Evolutionary conservation across 2,888 invertebrate genomes (phyloP), one percentile per base, ranked within the genome.

Genomic region (Entomobrya multifasciata): DNA sequence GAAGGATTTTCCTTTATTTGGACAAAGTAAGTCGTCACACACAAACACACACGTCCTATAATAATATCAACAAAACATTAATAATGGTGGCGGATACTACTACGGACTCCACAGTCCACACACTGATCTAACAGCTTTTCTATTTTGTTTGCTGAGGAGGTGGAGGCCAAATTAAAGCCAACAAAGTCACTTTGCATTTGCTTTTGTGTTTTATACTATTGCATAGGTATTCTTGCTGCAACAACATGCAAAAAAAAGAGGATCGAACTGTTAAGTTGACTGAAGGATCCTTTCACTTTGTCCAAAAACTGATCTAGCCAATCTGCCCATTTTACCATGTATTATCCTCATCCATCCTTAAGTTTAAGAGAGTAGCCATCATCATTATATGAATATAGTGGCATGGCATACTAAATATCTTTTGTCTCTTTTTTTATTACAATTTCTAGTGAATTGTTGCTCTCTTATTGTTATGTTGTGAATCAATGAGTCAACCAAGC

Each of bases 251-350:
- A 44, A n/a, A 77, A 47, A 60, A 77, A 77, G 57, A 44, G 52
- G 72, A 74, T 70, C 65, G 49, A 78, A 67, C 49, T 20, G n/a
- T n/a, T n/a, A n/a, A n/a, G n/a, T n/a, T n/a, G n/a, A n/a, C n/a
- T 17, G 52, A 82, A 82, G 82, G 74, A 74, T 55, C 83, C 83
- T 84, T 84, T 84, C 83, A 84, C 83, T 84, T 84, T 84, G 83
- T 84, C 83, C 83, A 84, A 84, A 84, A 84, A 84, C 76, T 84
- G 83, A 84, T 82, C 82, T 82, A 82, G 82, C 82, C 82, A 82
- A 82, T 82, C 82, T 82, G 62, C 82, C 82, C 74, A 60, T 74
- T 82, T 82, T 36, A 70, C 70, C 81, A 81, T 72, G 67, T 74
- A 74, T 74, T 74, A 74, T 74, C 47, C 72, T n/a, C 67, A 67